phyloP scores from a whole-genome alignment of 2,113 vertebrate genomes.

The Monopterus albus region DNA sequence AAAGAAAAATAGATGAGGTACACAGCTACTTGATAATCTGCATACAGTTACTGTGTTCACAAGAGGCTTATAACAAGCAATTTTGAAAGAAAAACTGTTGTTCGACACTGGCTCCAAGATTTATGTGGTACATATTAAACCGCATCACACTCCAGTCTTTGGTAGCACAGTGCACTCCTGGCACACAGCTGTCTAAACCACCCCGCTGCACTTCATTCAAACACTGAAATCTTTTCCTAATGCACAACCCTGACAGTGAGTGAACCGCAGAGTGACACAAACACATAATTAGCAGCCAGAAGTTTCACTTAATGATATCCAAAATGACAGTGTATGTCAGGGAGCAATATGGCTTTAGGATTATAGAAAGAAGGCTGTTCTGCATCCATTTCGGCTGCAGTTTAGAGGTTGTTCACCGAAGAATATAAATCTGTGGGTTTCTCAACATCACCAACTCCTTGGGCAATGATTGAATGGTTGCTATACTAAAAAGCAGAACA shows the following conservation, averaged over 20 bases:
- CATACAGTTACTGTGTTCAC: neutral
- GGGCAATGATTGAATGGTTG: neutral
- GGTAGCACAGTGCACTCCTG: neutral
- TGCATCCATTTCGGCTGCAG: neutral
- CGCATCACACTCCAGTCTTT: neutral
- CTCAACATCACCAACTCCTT: neutral
- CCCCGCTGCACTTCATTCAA: conserved; percentile 10
- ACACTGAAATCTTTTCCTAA: conserved; percentile 8
- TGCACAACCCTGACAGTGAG: conserved; percentile 14
- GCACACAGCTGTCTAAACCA: conserved; percentile 4
- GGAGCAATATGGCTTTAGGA: neutral
- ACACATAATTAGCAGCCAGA: conserved; percentile 19
- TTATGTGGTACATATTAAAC: neutral
- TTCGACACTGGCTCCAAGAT: neutral
- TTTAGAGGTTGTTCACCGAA: neutral
- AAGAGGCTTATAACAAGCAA: neutral
- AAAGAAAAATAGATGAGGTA: neutral
- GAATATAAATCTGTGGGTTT: conserved; percentile 9
- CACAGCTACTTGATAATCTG: neutral
- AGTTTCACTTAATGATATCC: conserved; percentile 24
- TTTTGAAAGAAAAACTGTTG: no score
- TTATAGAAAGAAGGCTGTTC: neutral
- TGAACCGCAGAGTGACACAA: conserved; percentile 23
- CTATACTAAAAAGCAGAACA: neutral
- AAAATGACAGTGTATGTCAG: neutral